These are phyloP conservation scores for Melipona quadrifasciata DNA, from an alignment of 1,140 invertebrate genomes.

Conservation along the genomic window DNA sequence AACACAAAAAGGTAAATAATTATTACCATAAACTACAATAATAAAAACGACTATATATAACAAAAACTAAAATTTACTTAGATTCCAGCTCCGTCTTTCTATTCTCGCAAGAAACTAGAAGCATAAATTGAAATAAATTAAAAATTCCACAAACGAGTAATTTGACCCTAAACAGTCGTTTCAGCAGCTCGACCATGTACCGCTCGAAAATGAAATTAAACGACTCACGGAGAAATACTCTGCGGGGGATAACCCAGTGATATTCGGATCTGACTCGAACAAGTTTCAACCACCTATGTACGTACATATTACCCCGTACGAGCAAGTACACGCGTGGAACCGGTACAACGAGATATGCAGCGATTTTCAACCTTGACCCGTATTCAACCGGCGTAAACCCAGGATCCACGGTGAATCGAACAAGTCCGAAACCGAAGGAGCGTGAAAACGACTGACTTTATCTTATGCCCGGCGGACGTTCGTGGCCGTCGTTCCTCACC, in stretches of 20 bases:
- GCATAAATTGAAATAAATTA: too few species aligned
- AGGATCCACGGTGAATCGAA: slow-evolving; percentile 64
- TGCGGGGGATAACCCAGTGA: too few species aligned
- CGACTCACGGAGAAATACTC: too few species aligned
- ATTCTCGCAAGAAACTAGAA: too few species aligned
- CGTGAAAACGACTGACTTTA: slow-evolving; percentile 52
- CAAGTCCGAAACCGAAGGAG: slow-evolving; percentile 31
- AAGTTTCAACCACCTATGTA: background rate
- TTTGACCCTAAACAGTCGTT: background rate
- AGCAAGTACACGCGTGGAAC: background rate
- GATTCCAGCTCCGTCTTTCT: too few species aligned
- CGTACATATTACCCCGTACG: background rate
- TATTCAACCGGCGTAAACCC: slow-evolving; percentile 63
- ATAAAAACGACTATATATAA: too few species aligned
- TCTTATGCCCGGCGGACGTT: slow-evolving; percentile 16
- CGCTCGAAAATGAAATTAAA: background rate
- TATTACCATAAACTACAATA: too few species aligned
- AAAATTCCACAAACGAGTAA: background rate
- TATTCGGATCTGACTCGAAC: background rate
- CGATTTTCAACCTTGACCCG: slow-evolving; percentile 76
- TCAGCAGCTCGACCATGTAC: background rate
- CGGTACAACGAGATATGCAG: slow-evolving; percentile 46
- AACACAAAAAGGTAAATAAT: too few species aligned
- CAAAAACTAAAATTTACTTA: too few species aligned
- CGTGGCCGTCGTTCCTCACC: slow-evolving; percentile 11